These are phyloP conservation scores for Laodelphax striatellus DNA, from an alignment of 1,140 invertebrate species.

Conservation along the genomic window DNA sequence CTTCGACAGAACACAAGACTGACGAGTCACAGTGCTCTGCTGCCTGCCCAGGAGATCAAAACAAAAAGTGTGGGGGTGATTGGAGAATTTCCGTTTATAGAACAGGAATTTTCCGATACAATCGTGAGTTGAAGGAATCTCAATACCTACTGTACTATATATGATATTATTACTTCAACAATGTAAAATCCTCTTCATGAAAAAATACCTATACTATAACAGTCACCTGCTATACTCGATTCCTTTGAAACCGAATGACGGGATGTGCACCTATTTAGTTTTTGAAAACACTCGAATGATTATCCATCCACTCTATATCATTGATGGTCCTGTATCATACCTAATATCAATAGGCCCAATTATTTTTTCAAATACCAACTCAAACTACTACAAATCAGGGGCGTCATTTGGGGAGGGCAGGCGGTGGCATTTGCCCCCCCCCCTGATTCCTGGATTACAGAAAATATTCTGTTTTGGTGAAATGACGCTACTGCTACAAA, in stretches of 20 bases:
- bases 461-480: too few relatives aligned
- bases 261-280: not conserved
- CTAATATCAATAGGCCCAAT: too few relatives aligned
- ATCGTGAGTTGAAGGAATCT: not conserved
- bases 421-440: too few relatives aligned
- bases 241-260: not conserved
- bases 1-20: not conserved
- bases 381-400: too few relatives aligned
- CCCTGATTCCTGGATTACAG: too few relatives aligned
- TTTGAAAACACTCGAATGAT: too few relatives aligned
- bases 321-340: too few relatives aligned
- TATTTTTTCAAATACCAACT: too few relatives aligned
- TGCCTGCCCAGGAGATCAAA: slow-evolving; percentile 15
- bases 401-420: too few relatives aligned
- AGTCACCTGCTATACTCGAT: not conserved
- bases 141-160: not conserved
- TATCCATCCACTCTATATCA: too few relatives aligned
- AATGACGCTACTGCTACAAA: too few relatives aligned
- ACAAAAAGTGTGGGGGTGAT: slow-evolving; percentile 19
- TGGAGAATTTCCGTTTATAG: slow-evolving; percentile 19
- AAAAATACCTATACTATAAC: too few relatives aligned
- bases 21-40: slow-evolving; percentile 18
- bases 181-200: not conserved
- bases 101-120: not conserved
- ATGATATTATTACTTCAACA: not conserved